Base-by-base conservation (phyloP, 2,797 vertebrate species). In the Hybognathus amarus region DNA sequence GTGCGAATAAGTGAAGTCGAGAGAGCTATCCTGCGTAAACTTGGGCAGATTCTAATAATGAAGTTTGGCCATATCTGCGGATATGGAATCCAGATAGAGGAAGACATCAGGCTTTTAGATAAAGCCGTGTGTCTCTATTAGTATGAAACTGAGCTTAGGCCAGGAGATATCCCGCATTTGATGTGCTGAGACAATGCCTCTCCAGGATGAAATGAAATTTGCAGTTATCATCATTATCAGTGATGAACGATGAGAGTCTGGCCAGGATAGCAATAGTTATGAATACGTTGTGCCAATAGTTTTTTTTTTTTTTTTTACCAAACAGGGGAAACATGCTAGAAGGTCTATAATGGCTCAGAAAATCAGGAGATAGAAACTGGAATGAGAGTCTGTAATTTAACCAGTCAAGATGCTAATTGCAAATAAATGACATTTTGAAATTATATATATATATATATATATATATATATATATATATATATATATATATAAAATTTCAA, bases 111-210 rank as follows among this genome's bases (percentile, higher is more conserved):
- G 67, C 82, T 40, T 86, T 75, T 82, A 85, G 83, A 73, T 87
- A 83, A 82, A 84, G 87, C 71, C 15, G 82, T 84, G 83, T 84
- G 67, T 88, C 87, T 84, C 83, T 87, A 88, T 88, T 88, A 88
- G 85, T 87, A 82, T 87, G 84, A 88, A 85, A 87, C 78, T 87
- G 81, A 85, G 82, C 71, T 73, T 33, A 73, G 87, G 80, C 69
- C 20, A 85, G 84, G 66, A 83, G 85, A 88, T 52, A 80, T 84
- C 59, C 81, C 80, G 27, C 83, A 79, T 81, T 74, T 85, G 83
- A 85, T 81, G 84, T 71, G 52, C 77, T 78, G 81, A 87, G 86
- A 81, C 85, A 83, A 87, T 87, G 74, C 82, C 81, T 86, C 83
- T 79, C 84, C 74, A 85, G 85, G 82, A 77, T 40, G 56, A 87